Base-by-base conservation (phyloP, 2,797 vertebrate species). In the Girardinus metallicus region DNA sequence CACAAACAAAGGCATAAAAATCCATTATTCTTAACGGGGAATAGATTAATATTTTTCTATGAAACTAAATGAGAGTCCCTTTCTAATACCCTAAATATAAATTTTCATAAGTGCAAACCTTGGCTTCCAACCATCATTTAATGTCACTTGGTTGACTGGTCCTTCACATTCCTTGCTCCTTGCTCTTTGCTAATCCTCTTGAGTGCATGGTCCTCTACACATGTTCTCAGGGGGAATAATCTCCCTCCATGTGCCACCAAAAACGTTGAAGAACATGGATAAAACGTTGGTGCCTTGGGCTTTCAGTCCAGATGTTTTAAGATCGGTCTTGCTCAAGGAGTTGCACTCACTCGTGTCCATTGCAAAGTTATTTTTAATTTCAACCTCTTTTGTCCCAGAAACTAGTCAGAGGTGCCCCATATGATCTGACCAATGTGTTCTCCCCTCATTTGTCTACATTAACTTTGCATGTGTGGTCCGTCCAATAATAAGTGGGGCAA, bases 381-480 rank as follows among this genome's bases (percentile, higher is more conserved):
- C 90, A 95, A 89, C 84, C 91, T 90, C 83, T 94, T 85, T 88
- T 91, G 94, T 96, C 94, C 95, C 94, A 95, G 94, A 96, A 96
- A 95, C 90, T 88, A 94, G 91, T 91, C 92, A 91, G 90, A 91
- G 93, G 90, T 94, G 92, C 95, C 95, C 95, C 94, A 80, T 77
- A 92, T 91, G 95, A 92, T 92, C 80, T 81, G 92, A 91, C 93
- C 95, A 49, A 29, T 6, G 76, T 83, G 91, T 88, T 90, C 78
- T 79, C 86, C 81, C 82, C 88, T 95, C 94, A 96, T 96, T 96
- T 94, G 94, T 95, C 94, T 94, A 88, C 91, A 95, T 95, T 96
- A 95, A 88, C 92, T 90, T 94, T 93, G 94, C 93, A 92, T 93
- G 94, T 94, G 92, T 88, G 93, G 91, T 91, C 92, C 80, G 8